phyloP scores from a whole-genome alignment of 2,797 vertebrate genomes.

The Ctenopoma kingsleyae region DNA sequence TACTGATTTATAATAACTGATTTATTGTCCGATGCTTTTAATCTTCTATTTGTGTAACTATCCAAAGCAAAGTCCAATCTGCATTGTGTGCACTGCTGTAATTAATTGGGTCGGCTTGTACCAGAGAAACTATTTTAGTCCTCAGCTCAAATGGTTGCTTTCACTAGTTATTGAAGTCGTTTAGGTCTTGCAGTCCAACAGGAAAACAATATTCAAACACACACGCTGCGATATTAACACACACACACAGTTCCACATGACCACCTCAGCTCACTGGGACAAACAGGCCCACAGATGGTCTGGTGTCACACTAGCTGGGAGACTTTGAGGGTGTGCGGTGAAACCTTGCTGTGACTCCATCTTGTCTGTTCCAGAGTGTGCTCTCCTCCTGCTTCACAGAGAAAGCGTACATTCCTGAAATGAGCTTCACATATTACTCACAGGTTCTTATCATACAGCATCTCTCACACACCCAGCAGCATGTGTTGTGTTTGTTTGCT shows the following conservation, averaged over 20 bases:
- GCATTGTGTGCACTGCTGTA: constrained; percentile 36
- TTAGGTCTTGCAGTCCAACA: constrained; percentile 9
- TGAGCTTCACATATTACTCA: constrained; percentile 34
- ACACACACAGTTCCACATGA: constrained; percentile 53
- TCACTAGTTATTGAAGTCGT: constrained; percentile 29
- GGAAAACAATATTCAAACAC: constrained; percentile 53
- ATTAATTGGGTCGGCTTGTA: constrained; percentile 49
- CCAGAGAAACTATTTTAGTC: constrained; percentile 51
- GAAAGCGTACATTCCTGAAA: constrained; percentile 37
- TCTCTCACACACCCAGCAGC: constrained; percentile 13
- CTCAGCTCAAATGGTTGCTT: constrained; percentile 40
- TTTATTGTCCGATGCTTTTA: constrained; percentile 23
- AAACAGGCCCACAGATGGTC: constrained; percentile 80
- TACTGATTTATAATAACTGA: too few species aligned
- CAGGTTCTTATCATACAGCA: constrained; percentile 12
- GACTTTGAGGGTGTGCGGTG: constrained; percentile 66
- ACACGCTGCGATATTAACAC: constrained; percentile 16
- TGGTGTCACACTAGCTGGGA: constrained; percentile 78
- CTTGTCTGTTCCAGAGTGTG: constrained; percentile 62
- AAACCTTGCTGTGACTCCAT: constrained; percentile 77
- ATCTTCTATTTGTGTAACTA: constrained; percentile 22
- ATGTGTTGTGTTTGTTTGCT: constrained; percentile 33
- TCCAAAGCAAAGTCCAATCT: constrained; percentile 27
- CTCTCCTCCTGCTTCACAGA: constrained; percentile 39
- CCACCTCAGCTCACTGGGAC: constrained; percentile 58